A percentile compares a stretch with the other conserved stretches of the same genome.
Conservation (phyloP, 2,113 vertebrate species). For the Hippocampus guttulatus region DNA sequence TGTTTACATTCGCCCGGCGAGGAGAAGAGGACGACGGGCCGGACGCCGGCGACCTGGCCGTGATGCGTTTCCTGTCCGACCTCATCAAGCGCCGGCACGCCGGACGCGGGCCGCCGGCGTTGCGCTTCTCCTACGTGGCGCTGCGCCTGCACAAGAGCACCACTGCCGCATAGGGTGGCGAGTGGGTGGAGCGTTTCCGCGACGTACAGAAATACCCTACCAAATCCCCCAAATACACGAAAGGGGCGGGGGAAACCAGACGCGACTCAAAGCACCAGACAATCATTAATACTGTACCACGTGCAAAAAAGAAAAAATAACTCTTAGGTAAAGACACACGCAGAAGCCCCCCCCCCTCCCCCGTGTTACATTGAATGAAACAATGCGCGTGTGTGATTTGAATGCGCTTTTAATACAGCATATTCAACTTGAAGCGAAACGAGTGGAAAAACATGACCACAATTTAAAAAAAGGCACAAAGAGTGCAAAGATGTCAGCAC, state of each 20-base stretch:
- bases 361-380: not conserved
- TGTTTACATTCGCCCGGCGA: constrained; percentile 71
- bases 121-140: constrained; percentile 54
- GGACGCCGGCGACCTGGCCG: constrained; percentile 40
- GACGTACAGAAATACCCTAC: too few relatives aligned
- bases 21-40: not conserved
- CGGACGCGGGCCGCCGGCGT: constrained; percentile 34
- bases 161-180: not conserved
- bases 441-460: not conserved
- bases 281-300: too few relatives aligned
- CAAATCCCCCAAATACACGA: too few relatives aligned
- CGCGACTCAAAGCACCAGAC: too few relatives aligned
- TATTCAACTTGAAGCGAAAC: too few relatives aligned
- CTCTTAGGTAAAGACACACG: too few relatives aligned
- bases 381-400: not conserved
- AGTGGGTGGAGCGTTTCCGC: not conserved
- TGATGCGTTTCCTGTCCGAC: constrained; percentile 62
- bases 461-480: not conserved
- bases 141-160: constrained; percentile 52
- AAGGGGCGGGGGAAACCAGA: too few relatives aligned
- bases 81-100: constrained; percentile 57
- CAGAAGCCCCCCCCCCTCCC: too few relatives aligned
- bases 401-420: too few relatives aligned
- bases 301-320: too few relatives aligned
- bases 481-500: not conserved